A percentile compares a stretch with the other conserved stretches of the same genome.
Conservation (phyloP, 2,888 invertebrate species). For the Patella ulyssiponensis region DNA sequence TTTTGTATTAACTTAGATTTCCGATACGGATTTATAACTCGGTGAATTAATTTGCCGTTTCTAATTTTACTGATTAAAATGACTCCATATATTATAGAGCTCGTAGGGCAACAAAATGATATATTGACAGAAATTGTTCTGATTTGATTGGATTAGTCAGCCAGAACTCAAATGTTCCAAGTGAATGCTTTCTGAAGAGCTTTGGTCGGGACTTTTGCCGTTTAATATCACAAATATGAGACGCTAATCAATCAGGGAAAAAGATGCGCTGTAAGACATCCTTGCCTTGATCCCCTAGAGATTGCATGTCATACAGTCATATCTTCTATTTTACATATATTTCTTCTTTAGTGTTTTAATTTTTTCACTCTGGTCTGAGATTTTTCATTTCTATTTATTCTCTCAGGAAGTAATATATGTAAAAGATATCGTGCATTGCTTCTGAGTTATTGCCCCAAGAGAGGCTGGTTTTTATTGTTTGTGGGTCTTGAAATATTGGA, state of each 20-base stretch:
- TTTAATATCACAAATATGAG: slow-evolving; percentile 5
- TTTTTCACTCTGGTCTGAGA: too few relatives aligned
- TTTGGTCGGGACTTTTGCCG: background rate
- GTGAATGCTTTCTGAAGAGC: background rate
- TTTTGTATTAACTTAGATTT: too few relatives aligned
- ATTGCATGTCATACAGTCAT: background rate
- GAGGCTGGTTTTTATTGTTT: too few relatives aligned
- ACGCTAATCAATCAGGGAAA: slow-evolving; percentile 5
- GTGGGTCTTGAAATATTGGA: too few relatives aligned
- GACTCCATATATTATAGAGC: background rate
- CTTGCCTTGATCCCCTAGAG: background rate
- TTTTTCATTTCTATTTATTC: too few relatives aligned
- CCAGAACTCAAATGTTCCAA: background rate
- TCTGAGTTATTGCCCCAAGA: too few relatives aligned
- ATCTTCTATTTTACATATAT: background rate
- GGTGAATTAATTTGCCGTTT: background rate
- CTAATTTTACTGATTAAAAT: background rate
- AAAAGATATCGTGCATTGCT: too few relatives aligned
- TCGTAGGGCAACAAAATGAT: background rate
- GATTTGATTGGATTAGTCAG: slow-evolving; percentile 4
- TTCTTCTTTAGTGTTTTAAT: too few relatives aligned
- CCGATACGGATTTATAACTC: too few relatives aligned
- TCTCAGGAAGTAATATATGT: too few relatives aligned
- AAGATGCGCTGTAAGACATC: background rate
- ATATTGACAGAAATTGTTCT: background rate